A percentile compares a stretch with the other conserved stretches of the same genome.
Evolutionary conservation across 2,113 vertebrate species (phyloP).

Genomic region (Penelope pileata): DNA sequence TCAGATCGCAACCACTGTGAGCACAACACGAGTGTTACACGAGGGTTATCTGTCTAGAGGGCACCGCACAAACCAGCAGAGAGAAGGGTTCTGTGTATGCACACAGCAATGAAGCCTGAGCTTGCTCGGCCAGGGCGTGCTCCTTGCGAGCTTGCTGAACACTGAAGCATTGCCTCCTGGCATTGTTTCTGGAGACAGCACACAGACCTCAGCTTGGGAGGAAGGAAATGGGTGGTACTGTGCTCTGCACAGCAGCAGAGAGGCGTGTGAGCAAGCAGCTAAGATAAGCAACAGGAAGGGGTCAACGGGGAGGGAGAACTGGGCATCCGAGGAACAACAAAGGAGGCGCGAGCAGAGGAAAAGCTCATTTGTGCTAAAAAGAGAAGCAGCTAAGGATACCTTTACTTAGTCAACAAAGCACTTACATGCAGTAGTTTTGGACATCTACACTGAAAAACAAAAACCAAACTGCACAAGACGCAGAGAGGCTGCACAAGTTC

Average conservation of each 20-base stretch:
- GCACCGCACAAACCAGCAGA: not conserved
- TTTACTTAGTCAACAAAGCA: conserved; percentile 5
- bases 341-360: not conserved
- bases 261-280: conserved; percentile 38
- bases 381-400: not conserved
- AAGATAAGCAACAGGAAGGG: conserved; percentile 45
- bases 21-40: not conserved
- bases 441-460: not conserved
- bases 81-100: not conserved
- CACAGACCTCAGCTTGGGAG: not conserved
- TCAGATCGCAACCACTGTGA: not conserved
- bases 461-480: not conserved
- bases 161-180: conserved; percentile 4
- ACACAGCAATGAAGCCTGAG: not conserved
- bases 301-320: conserved; percentile 9
- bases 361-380: not conserved
- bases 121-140: not conserved
- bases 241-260: conserved; percentile 22
- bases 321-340: not conserved
- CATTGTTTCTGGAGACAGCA: conserved; percentile 28
- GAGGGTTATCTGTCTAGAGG: not conserved
- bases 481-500: not conserved
- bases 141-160: conserved; percentile 14
- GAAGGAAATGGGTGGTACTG: conserved; percentile 57
- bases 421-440: not conserved